Conservation (phyloP, 2,797 vertebrate genomes). For the Sebastes oblongus region DNA sequence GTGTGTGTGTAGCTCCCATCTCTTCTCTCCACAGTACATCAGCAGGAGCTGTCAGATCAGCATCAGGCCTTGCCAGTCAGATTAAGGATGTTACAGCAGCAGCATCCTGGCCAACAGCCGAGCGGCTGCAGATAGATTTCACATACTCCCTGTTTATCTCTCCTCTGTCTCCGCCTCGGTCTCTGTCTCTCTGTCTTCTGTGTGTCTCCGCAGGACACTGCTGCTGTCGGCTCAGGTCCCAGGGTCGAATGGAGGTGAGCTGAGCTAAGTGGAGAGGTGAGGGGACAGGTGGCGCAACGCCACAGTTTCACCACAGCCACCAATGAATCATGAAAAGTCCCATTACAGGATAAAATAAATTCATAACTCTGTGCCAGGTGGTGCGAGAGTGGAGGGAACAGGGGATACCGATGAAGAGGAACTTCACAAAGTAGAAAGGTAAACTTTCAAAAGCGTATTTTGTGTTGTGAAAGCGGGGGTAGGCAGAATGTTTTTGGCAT, state of each 20-base stretch:
- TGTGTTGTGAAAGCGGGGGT: not conserved
- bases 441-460: not conserved
- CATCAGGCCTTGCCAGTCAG: conserved; percentile 77
- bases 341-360: conserved; percentile 11
- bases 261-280: conserved; percentile 16
- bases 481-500: too few species aligned
- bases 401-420: not conserved
- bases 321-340: conserved; percentile 15
- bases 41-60: conserved; percentile 75
- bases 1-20: conserved; percentile 47
- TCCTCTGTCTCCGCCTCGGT: conserved; percentile 30
- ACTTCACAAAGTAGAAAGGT: conserved; percentile 3
- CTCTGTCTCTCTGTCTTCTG: conserved; percentile 45
- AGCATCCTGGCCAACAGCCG: conserved; percentile 71
- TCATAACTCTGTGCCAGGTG: not conserved
- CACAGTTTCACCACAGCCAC: not conserved
- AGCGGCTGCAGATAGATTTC: conserved; percentile 73
- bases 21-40: conserved; percentile 69
- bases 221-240: conserved; percentile 29
- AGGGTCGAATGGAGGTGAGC: conserved; percentile 47
- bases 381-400: not conserved
- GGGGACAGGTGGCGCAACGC: conserved; percentile 17
- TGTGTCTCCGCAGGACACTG: conserved; percentile 41
- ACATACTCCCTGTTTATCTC: conserved; percentile 59
- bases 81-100: conserved; percentile 78